Base-by-base conservation (phyloP, 2,797 vertebrate species). In the Labroides dimidiatus region DNA sequence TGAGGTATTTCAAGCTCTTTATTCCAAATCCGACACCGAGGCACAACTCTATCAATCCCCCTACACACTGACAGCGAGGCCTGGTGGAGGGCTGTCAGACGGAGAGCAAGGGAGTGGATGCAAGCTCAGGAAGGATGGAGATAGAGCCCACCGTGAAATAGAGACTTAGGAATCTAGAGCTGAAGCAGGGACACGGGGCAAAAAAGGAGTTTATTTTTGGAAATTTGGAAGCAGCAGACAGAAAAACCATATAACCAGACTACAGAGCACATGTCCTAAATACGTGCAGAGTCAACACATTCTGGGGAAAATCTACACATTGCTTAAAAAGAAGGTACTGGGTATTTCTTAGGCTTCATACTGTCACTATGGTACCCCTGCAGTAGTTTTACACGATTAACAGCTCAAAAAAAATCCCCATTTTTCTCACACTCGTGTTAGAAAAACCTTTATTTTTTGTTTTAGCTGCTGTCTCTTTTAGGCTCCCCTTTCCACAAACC, bases 1-100 rank as follows among this genome's bases (percentile, higher is more conserved):
- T 74, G 79, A 80, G 72, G 72, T 77, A 82, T 91, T 90, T 90
- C 73, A 73, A 79, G 82, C 70, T 57, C 44, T 78, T 73, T 41
- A 30, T 70, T 87, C 74, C 74, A 84, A 76, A 89, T 77, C 80
- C n/a, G 70, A 75, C 81, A 84, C 23, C 0, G 20, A 75, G 44
- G 45, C 62, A 79, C 72, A 74, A 69, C 82, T 87, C 80, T 59
- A 86, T 86, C 88, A 75, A 44, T 81, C 81, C 87, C 80, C 60
- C 45, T 37, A 68, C 23, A 59, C 43, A 33, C 55, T 20, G 73
- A 64, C 61, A 64, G 71, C 9, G 58, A 68, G 81, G 78, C 64
- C 76, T 82, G 81, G 79, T 74, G 69, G 78, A 72, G 66, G 62
- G 55, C 75, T 72, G 72, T 78, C 72, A 77, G 33, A 59, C 15